Evolutionary conservation across 2,888 invertebrate genomes (phyloP).

Genomic region (Tipula unca): DNA sequence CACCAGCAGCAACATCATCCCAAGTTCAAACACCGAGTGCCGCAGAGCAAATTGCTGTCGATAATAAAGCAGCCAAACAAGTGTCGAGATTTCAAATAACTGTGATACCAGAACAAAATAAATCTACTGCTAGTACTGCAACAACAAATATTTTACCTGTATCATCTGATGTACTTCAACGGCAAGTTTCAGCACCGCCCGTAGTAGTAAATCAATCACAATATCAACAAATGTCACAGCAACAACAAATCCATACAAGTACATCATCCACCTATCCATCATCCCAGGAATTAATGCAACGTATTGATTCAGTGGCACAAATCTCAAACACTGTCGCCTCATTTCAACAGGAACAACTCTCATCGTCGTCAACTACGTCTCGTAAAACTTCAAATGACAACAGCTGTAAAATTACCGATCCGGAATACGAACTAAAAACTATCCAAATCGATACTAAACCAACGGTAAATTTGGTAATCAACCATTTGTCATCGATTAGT

Average conservation of each 20-base stretch:
- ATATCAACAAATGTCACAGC: neutral
- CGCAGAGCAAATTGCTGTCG: neutral
- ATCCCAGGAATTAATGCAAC: neutral
- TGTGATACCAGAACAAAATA: conserved; percentile 25
- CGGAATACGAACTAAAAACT: neutral
- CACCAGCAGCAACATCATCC: conserved; percentile 23
- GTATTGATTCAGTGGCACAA: neutral
- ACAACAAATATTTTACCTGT: neutral
- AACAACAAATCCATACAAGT: neutral
- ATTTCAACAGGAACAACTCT: conserved; percentile 9
- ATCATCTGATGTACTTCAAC: neutral
- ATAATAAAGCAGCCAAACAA: neutral
- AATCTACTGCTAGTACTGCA: neutral
- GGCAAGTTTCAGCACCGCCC: neutral
- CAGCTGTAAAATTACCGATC: neutral
- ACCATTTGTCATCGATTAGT: neutral
- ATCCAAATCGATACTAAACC: neutral
- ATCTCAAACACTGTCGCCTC: neutral
- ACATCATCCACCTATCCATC: neutral
- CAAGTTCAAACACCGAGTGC: conserved; percentile 23
- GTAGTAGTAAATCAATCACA: neutral
- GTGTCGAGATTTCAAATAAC: conserved; percentile 26
- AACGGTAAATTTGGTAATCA: neutral
- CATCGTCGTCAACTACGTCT: neutral
- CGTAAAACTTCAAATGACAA: neutral